phyloP scores from a whole-genome alignment of 2,797 vertebrate species.

The Characodon lateralis region DNA sequence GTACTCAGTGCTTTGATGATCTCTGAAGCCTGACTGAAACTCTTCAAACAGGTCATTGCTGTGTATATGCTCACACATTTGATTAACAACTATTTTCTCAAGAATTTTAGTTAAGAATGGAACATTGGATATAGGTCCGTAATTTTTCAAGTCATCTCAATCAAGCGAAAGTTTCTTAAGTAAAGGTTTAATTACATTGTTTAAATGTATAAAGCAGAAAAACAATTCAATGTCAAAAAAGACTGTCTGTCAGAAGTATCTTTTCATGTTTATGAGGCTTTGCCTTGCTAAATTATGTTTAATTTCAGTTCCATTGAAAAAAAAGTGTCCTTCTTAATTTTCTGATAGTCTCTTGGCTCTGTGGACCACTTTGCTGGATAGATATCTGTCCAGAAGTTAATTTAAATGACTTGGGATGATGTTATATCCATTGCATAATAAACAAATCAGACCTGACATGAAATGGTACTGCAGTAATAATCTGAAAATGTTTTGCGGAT shows the following conservation, averaged over 20 bases:
- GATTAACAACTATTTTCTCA: no score
- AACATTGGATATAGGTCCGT: no score
- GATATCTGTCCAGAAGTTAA: conserved; percentile 75
- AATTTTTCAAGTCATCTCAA: no score
- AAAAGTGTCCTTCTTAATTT: conserved; percentile 71
- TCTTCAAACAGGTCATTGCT: no score
- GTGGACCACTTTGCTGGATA: conserved; percentile 67
- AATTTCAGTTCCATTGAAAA: conserved; percentile 63
- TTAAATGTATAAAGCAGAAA: conserved; percentile 25
- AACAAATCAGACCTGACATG: conserved; percentile 63
- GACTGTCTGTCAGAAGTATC: conserved; percentile 59
- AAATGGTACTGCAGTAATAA: conserved; percentile 58
- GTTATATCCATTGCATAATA: conserved; percentile 78
- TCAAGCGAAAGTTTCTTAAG: no score
- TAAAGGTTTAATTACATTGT: no score
- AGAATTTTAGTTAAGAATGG: no score
- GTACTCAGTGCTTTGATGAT: no score
- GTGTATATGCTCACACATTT: no score
- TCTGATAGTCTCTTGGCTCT: conserved; percentile 72
- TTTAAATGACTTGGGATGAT: conserved; percentile 75
- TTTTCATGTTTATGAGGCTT: conserved; percentile 52
- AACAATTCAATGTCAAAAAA: conserved; percentile 28
- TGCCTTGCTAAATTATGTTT: conserved; percentile 55
- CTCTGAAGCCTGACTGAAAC: no score
- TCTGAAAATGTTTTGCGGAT: conserved; percentile 43